Evolutionary conservation across 2,113 vertebrate species (phyloP).

Genomic region (Willisornis vidua): DNA sequence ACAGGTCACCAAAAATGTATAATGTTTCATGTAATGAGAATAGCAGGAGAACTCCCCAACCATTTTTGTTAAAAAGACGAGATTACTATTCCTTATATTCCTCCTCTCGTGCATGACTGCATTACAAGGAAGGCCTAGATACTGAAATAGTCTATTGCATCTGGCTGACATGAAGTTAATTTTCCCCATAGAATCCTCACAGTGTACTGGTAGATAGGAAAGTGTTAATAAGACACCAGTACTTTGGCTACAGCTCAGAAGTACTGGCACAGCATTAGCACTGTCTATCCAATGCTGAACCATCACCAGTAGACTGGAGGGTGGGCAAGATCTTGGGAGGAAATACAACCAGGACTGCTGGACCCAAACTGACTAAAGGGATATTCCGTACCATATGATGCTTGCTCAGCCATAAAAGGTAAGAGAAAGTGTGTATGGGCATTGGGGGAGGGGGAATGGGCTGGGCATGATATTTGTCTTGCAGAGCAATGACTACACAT

Average conservation of each 20-base stretch:
- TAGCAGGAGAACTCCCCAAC: background rate
- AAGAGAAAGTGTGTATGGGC: background rate
- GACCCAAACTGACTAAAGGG: background rate
- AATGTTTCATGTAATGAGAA: background rate
- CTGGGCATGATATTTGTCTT: background rate
- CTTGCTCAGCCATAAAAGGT: background rate
- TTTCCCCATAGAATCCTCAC: background rate
- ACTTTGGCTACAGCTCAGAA: background rate
- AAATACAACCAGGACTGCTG: background rate
- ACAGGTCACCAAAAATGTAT: background rate
- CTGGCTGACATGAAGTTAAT: background rate
- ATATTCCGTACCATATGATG: background rate
- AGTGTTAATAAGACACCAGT: background rate
- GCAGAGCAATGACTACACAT: background rate
- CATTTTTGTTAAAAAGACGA: background rate
- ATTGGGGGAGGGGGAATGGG: too few relatives aligned
- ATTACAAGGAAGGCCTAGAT: background rate
- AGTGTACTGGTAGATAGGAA: accelerated
- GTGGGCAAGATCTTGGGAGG: too few relatives aligned
- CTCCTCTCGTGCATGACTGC: accelerated
- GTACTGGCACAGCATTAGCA: background rate
- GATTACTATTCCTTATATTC: background rate
- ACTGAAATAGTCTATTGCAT: background rate
- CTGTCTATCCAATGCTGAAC: too few relatives aligned
- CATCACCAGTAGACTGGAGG: too few relatives aligned